phyloP scores from a whole-genome alignment of 2,888 invertebrate species.

The Caenorhabditis macrosperma region DNA sequence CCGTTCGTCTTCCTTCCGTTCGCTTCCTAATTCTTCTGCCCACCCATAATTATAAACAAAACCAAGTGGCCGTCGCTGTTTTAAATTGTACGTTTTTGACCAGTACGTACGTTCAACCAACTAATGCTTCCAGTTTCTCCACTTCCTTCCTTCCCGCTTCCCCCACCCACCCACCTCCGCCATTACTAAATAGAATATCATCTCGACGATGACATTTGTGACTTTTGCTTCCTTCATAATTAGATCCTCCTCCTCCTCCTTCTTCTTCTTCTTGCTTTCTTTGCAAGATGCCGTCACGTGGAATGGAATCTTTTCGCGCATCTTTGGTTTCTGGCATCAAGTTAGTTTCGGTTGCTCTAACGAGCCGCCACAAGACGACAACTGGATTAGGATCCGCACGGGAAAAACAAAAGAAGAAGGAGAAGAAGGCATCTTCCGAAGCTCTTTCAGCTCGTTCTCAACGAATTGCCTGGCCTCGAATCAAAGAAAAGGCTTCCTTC shows the following conservation, averaged over 20 bases:
- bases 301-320: conserved; percentile 17
- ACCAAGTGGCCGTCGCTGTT: conserved; percentile 3
- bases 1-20: neutral
- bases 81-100: conserved; percentile 29
- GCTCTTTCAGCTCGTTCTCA: conserved; percentile 8
- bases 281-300: conserved; percentile 24
- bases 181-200: conserved; percentile 15
- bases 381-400: conserved; percentile 19
- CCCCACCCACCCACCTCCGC: neutral
- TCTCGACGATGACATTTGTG: conserved; percentile 25
- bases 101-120: neutral
- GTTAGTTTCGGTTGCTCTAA: conserved; percentile 19
- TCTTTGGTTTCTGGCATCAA: conserved; percentile 43
- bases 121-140: neutral
- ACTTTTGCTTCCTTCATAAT: conserved; percentile 42
- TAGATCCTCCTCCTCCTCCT: conserved; percentile 19
- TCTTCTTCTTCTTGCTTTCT: conserved; percentile 8
- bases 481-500: neutral
- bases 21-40: conserved; percentile 1
- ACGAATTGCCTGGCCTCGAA: neutral
- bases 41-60: conserved; percentile 41
- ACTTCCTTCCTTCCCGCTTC: no score
- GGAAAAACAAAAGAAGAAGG: neutral
- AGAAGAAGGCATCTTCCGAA: conserved; percentile 21
- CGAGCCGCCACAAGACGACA: conserved; percentile 5